These are phyloP conservation scores for Armadillidium nasatum DNA, from an alignment of 1,140 invertebrate species.

Conservation along the genomic window DNA sequence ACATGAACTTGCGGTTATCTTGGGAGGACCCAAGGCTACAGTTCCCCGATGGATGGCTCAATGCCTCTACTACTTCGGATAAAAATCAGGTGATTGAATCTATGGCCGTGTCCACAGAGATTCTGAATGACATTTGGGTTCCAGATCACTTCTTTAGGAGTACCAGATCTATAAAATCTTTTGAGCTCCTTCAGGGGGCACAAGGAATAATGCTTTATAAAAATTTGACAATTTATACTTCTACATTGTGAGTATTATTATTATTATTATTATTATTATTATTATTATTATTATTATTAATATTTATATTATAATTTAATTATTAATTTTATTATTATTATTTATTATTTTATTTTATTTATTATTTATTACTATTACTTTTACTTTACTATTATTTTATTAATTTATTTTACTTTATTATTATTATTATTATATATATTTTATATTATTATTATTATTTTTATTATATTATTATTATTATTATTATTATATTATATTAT, in stretches of 20 bases:
- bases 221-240: slow-evolving; percentile 15
- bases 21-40: background rate
- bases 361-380: too few species aligned
- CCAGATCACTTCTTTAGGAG: slow-evolving; percentile 22
- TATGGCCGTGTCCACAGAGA: background rate
- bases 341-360: too few species aligned
- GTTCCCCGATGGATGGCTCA: background rate
- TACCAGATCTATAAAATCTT: slow-evolving; percentile 10
- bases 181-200: slow-evolving; percentile 3
- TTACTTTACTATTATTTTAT: too few species aligned
- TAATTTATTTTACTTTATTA: too few species aligned
- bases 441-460: too few species aligned
- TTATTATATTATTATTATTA: too few species aligned
- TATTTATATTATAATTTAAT: too few species aligned
- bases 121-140: slow-evolving; percentile 19
- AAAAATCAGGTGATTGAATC: background rate
- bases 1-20: background rate
- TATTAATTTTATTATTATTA: too few species aligned
- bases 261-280: too few species aligned
- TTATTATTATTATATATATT: too few species aligned
- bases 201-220: slow-evolving; percentile 9
- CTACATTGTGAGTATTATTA: slow-evolving; percentile 17
- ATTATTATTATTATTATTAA: too few species aligned
- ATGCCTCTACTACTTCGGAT: background rate
- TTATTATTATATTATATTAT: too few species aligned